Conservation (phyloP, 2,888 invertebrate species). For the Lithosia quadra region DNA sequence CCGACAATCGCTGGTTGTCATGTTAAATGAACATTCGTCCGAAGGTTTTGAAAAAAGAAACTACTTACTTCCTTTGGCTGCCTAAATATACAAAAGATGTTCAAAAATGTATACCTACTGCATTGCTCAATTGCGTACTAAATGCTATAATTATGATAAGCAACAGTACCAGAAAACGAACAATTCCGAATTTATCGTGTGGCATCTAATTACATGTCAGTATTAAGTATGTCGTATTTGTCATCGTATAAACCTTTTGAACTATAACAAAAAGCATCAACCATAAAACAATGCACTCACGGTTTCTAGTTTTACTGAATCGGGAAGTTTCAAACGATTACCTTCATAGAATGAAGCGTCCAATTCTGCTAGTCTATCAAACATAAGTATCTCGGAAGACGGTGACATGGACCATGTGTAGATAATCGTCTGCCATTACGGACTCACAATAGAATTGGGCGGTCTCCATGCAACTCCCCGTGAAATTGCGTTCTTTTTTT, state of each 20-base stretch:
- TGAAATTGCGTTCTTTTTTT: conserved; percentile 83
- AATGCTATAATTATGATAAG: too few relatives aligned
- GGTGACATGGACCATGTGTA: conserved; percentile 61
- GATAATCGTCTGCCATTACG: conserved; percentile 79
- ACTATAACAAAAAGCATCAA: conserved; percentile 12
- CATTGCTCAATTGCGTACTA: too few relatives aligned
- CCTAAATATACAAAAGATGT: too few relatives aligned
- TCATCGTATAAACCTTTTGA: conserved; percentile 4
- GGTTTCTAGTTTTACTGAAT: conserved; percentile 50
- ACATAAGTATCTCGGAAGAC: conserved; percentile 55
- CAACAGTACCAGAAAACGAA: too few relatives aligned
- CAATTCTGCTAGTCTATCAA: conserved; percentile 45
- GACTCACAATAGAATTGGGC: conserved; percentile 84
- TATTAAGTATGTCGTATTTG: too few relatives aligned
- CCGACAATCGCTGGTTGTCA: not conserved
- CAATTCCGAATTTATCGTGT: not conserved
- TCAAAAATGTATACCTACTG: too few relatives aligned
- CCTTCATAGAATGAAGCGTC: conserved; percentile 46
- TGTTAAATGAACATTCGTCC: not conserved
- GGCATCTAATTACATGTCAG: not conserved
- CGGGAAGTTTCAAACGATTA: conserved; percentile 50
- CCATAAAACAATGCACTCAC: conserved; percentile 42
- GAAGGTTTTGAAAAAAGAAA: not conserved
- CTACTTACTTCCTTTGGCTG: too few relatives aligned
- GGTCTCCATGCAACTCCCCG: conserved; percentile 71